phyloP scores from a whole-genome alignment of 1,140 invertebrate species.

The Aphidius ervi region DNA sequence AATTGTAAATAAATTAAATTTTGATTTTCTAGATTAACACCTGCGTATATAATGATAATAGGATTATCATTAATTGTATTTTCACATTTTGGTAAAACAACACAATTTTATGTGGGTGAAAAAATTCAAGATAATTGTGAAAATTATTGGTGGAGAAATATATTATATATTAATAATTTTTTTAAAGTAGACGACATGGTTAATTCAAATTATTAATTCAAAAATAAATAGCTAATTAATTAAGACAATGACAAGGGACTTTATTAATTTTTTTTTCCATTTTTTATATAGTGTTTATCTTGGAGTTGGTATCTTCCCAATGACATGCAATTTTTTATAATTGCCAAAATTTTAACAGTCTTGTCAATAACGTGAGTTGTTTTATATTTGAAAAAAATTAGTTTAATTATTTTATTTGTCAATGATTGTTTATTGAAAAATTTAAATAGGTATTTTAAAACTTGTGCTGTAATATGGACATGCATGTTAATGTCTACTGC shows the following conservation, averaged over 20 bases:
- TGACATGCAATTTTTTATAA: constrained; percentile 75
- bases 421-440: too few relatives aligned
- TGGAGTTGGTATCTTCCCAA: constrained; percentile 81
- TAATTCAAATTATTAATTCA: neutral
- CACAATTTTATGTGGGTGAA: constrained; percentile 52
- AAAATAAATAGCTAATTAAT: too few relatives aligned
- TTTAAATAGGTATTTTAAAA: too few relatives aligned
- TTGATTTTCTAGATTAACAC: constrained; percentile 48
- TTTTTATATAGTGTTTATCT: constrained; percentile 60
- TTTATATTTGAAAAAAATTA: too few relatives aligned
- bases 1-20: neutral
- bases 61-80: constrained; percentile 52
- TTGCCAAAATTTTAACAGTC: constrained; percentile 53
- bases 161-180: constrained; percentile 63
- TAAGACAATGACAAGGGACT: too few relatives aligned
- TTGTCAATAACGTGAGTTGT: constrained; percentile 54
- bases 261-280: constrained; percentile 10
- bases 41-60: constrained; percentile 55
- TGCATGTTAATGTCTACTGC: too few relatives aligned
- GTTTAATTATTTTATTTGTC: too few relatives aligned
- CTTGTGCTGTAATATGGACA: too few relatives aligned
- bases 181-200: constrained; percentile 53
- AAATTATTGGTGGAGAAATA: constrained; percentile 63
- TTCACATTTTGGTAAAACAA: constrained; percentile 49
- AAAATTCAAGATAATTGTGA: constrained; percentile 51